Evolutionary conservation across 2,113 vertebrate species (phyloP), one percentile per base, ranked within the genome.

Genomic region (chimpanzee (Pan troglodytes)): DNA sequence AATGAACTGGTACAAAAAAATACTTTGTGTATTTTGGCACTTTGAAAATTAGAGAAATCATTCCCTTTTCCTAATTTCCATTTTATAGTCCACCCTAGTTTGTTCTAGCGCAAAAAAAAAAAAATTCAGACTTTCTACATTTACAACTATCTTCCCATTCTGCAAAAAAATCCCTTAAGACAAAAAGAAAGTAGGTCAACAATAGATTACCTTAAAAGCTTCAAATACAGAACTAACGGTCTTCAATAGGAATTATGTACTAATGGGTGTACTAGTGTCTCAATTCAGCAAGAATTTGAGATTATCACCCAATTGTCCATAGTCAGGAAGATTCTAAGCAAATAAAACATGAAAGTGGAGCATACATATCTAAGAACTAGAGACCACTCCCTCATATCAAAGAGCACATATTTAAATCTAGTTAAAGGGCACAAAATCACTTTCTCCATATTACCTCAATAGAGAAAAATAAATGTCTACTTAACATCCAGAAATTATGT

Each of bases 401-500:
- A 97, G 23, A 83, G 38, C n/a, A 55, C 25, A 76, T 68, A 92
- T 48, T 85, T 84, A 81, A 92, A 67, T 88, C 50, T 92, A 94
- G 75, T 45, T 87, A 64, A 75, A 80, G 45, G n/a, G 48, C 38
- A 95, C n/a, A 94, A 91, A 97, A 88, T 67, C 8, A 23, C 55
- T 94, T 83, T 95, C 80, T 88, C 75, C 17, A 18, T 67, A 55
- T 68, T 82, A 90, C 18, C 85, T 59, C 84, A 81, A 88, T 4
- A 85, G 40, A 93, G 64, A 97, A 95, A 97, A 94, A 52, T 89
- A 95, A 72, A 96, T 61, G 94, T 68, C 93, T 4, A 96, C 50
- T 72, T 90, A 72, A 72, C 52, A 96, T 94, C 90, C 96, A 94
- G 94, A 96, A 95, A 96, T 75, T 82, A 84, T 17, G 45, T 95